Percentiles rank a stretch among this genome's conserved stretches.
These are phyloP conservation scores for Scomber colias DNA, from an alignment of 2,113 vertebrate genomes.

Conservation along the genomic window DNA sequence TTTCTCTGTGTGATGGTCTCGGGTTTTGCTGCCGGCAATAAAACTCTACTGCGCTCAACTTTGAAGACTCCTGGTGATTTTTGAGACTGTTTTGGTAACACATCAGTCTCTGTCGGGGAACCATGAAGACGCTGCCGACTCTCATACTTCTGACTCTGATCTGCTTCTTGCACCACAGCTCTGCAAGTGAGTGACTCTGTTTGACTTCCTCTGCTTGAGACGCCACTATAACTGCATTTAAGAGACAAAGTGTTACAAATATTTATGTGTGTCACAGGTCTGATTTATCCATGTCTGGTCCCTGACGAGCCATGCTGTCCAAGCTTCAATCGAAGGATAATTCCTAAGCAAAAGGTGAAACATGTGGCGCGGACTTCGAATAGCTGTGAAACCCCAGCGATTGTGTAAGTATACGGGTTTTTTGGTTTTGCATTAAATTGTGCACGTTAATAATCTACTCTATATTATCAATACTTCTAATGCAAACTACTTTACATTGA, in stretches of 20 bases:
- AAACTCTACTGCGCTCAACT: no score
- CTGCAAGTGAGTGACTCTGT: conserved; percentile 34
- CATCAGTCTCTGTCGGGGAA: not conserved
- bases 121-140: conserved; percentile 50
- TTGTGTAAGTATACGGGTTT: conserved; percentile 35
- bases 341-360: rapidly evolving
- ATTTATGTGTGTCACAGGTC: not conserved
- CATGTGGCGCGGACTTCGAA: rapidly evolving
- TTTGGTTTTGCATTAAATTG: no score
- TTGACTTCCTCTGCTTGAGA: not conserved
- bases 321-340: rapidly evolving
- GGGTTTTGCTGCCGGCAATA: no score
- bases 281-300: no score
- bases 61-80: no score
- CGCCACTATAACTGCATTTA: no score
- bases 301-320: no score
- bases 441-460: no score
- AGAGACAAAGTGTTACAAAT: not conserved
- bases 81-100: not conserved
- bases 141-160: conserved; percentile 11
- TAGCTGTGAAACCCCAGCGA: rapidly evolving
- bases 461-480: no score
- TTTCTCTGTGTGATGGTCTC: no score
- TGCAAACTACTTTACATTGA: no score
- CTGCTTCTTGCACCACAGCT: conserved; percentile 4